A percentile compares a stretch with the other conserved stretches of the same genome.
phyloP scores from a whole-genome alignment of 2,797 vertebrate genomes.

The Argya squamiceps region DNA sequence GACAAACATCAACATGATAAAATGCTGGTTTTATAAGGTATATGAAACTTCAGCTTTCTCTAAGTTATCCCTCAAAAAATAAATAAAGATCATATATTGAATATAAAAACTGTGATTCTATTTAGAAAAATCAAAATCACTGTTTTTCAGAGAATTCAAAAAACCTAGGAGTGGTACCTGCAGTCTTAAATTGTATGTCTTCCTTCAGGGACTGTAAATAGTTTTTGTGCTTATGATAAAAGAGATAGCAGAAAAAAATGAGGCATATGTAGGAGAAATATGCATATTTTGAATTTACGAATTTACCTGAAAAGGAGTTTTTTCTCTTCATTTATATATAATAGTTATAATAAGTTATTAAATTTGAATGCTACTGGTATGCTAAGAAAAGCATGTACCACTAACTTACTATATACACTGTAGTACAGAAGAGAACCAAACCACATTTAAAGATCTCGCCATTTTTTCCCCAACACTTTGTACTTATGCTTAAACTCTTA shows the following conservation, averaged over 20 bases:
- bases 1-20: neutral
- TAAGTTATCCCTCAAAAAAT: neutral
- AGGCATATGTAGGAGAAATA: neutral
- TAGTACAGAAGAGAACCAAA: neutral
- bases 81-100: neutral
- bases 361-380: neutral
- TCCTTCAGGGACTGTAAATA: neutral
- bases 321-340: neutral
- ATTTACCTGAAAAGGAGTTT: neutral
- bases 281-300: neutral
- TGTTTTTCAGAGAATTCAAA: neutral
- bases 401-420: neutral
- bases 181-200: neutral
- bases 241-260: neutral
- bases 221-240: neutral
- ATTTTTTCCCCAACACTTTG: neutral
- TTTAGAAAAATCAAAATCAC: neutral
- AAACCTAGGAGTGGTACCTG: neutral
- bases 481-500: neutral
- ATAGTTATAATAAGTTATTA: neutral
- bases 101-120: neutral
- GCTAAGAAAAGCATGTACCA: neutral
- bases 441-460: neutral
- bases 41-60: neutral
- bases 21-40: neutral